phyloP scores from a whole-genome alignment of 2,888 invertebrate genomes.

The Thalpophila matura region DNA sequence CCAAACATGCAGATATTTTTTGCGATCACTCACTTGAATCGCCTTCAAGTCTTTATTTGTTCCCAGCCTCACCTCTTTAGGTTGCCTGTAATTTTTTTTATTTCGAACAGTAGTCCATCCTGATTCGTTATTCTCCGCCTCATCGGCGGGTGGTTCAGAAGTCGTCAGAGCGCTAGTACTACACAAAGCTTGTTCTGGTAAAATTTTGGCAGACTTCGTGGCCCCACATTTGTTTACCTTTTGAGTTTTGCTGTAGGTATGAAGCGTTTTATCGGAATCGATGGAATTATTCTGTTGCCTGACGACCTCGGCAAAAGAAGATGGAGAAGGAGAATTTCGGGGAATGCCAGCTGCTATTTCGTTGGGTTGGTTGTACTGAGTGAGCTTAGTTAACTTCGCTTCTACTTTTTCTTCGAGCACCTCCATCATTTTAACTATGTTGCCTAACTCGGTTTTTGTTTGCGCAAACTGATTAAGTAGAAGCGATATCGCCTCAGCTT shows the following conservation, averaged over 20 bases:
- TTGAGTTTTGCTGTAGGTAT: background rate
- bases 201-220: conserved; percentile 12
- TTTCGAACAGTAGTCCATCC: conserved; percentile 6
- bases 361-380: background rate
- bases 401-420: conserved; percentile 11
- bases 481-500: too few species aligned
- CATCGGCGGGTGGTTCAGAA: conserved; percentile 3
- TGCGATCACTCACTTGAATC: conserved; percentile 14
- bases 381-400: background rate
- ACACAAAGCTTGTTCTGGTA: conserved; percentile 1
- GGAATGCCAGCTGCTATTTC: background rate
- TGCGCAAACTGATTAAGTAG: background rate
- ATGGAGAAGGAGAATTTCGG: background rate
- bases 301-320: conserved; percentile 7
- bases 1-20: conserved; percentile 16
- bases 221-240: conserved; percentile 16
- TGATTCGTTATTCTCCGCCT: background rate
- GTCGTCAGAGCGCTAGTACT: conserved; percentile 6
- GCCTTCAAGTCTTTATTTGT: conserved; percentile 4
- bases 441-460: conserved; percentile 7
- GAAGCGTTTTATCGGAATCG: background rate
- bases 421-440: conserved; percentile 5
- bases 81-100: conserved; percentile 10
- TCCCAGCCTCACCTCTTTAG: too few species aligned
- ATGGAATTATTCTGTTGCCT: conserved; percentile 7